Evolutionary conservation across 2,113 vertebrate genomes (phyloP).

Genomic region (Colaptes auratus): DNA sequence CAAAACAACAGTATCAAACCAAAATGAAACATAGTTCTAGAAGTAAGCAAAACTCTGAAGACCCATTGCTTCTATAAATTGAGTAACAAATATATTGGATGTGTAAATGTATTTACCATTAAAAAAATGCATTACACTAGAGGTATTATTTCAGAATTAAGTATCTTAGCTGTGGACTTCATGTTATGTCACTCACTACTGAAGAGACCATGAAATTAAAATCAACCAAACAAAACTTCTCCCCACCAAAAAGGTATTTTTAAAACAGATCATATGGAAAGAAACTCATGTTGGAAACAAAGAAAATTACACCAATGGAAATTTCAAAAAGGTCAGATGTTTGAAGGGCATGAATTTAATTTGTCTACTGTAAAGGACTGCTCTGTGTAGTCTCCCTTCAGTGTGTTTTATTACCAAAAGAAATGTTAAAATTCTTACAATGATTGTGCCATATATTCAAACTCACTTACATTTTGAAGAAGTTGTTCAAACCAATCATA

Average conservation of each 20-base stretch:
- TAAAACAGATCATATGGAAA: neutral
- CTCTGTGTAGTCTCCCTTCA: neutral
- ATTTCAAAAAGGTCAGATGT: neutral
- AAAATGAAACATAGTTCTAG: neutral
- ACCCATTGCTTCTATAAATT: neutral
- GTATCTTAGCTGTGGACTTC: neutral
- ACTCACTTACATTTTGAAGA: neutral
- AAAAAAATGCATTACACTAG: neutral
- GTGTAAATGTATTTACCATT: neutral
- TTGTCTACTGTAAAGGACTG: neutral
- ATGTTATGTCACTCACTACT: neutral
- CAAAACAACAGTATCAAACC: neutral
- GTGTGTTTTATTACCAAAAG: neutral
- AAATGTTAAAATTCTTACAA: neutral
- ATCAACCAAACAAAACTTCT: neutral
- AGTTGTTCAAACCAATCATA: slow-evolving; percentile 93
- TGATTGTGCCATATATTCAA: neutral
- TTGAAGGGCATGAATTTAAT: neutral
- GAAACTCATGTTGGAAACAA: neutral
- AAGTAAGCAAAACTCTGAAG: neutral
- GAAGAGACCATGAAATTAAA: neutral
- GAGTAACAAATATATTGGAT: neutral
- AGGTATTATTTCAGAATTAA: neutral
- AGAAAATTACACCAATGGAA: neutral
- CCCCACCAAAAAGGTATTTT: neutral